Base-by-base conservation (phyloP, 1,140 invertebrate genomes). In the Antheraea pernyi region DNA sequence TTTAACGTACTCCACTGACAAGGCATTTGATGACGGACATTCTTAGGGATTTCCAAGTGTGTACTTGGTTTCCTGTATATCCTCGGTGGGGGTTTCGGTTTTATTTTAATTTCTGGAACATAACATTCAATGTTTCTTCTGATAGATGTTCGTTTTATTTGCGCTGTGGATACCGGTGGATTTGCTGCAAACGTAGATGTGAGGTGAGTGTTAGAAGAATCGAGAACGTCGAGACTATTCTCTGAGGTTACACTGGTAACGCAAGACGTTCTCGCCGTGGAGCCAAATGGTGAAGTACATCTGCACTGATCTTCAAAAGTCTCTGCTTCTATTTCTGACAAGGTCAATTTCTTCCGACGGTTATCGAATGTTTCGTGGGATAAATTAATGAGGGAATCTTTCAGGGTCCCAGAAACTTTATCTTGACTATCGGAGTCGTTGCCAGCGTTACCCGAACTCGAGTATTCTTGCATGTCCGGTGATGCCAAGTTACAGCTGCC, bases 401-500 rank as follows among this genome's bases (percentile, higher is more conserved):
- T 84, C 13, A 74, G 68, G 59, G 78, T 53, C 53, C 84, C 78
- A 7, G 76, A 75, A 22, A 70, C 68, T 69, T 91, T 91, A 16
- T 86, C 86, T 39, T 86, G 83, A 19, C 78, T 74, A 58, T 89
- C 87, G 8, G 88, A 88, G 60, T 92, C 86, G 67, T 86, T 83
- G 19, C 81, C 84, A 11, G 76, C 74, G 46, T 76, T 85, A 7
- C 73, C 75, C 19, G 78, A 71, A 48, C 70, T 71, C 8, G 76
- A 64, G 68, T 83, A 89, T 66, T 91, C 89, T 61, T 84, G 84
- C 79, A 87, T 83, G 22, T 95, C 95, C 3, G 95, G 95, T 3
- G 95, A 95, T 16, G 95, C 93, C 64, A 96, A 91, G 48, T 94
- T 95, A 80, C 94, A 96, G 82, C 96, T 97, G 30, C 97, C 96